A percentile compares a stretch with the other conserved stretches of the same genome.
Conservation (phyloP, 2,888 invertebrate species). For the Drosophila kambysellisi region DNA sequence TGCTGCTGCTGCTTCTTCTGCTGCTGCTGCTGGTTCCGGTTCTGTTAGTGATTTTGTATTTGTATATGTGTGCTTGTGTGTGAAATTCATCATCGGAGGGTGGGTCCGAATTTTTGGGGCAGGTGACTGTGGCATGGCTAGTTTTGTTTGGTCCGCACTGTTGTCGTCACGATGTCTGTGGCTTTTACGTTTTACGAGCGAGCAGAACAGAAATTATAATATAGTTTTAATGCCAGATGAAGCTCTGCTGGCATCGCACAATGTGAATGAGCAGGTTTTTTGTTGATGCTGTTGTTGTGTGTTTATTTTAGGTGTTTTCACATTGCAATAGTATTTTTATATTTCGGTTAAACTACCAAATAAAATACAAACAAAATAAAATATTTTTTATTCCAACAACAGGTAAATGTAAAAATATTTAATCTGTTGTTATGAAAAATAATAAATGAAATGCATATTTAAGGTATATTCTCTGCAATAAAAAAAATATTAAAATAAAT, state of each 20-base stretch:
- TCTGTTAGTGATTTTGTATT: slow-evolving; percentile 13
- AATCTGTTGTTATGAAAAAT: background rate
- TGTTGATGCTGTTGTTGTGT: background rate
- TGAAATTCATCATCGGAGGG: slow-evolving; percentile 31
- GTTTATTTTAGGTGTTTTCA: background rate
- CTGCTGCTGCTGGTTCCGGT: slow-evolving; percentile 16
- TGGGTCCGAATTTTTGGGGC: slow-evolving; percentile 17
- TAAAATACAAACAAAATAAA: background rate
- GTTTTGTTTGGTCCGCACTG: slow-evolving; percentile 24
- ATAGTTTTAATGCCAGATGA: slow-evolving; percentile 41
- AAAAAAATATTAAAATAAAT: background rate
- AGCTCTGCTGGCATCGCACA: slow-evolving; percentile 23
- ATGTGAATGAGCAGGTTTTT: slow-evolving; percentile 13
- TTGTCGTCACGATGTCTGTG: slow-evolving; percentile 77
- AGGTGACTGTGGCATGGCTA: slow-evolving; percentile 18
- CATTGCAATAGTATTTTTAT: background rate
- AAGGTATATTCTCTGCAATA: background rate
- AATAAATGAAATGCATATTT: background rate
- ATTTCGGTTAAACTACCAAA: background rate
- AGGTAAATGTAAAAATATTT: background rate
- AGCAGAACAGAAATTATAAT: slow-evolving; percentile 39
- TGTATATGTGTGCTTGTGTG: background rate
- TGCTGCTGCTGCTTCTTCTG: slow-evolving; percentile 5
- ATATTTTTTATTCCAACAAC: too few relatives aligned
- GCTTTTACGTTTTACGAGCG: slow-evolving; percentile 70